These are phyloP conservation scores for Pomacea canaliculata DNA, from an alignment of 2,888 invertebrate genomes.

Conservation along the genomic window DNA sequence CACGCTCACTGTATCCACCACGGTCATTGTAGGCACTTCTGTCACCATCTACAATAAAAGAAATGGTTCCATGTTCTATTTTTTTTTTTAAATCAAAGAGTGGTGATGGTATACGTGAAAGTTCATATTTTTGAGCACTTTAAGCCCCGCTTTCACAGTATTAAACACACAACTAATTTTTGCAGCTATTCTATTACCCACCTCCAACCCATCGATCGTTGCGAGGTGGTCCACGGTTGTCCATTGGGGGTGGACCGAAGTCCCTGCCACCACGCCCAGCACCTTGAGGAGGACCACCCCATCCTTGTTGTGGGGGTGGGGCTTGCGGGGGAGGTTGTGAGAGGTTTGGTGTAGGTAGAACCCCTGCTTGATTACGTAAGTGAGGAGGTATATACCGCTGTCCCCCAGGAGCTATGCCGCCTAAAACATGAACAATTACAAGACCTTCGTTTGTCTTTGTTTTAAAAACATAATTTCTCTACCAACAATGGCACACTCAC, in stretches of 20 bases:
- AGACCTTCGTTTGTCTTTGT: neutral
- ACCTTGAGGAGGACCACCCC: slow-evolving; percentile 30
- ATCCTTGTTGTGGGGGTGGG: slow-evolving; percentile 42
- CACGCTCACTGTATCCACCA: slow-evolving; percentile 18
- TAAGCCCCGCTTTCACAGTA: too few species aligned
- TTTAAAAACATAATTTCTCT: too few species aligned
- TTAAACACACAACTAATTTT: too few species aligned
- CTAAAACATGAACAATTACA: neutral
- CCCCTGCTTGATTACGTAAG: slow-evolving; percentile 77
- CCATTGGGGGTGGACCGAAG: slow-evolving; percentile 27
- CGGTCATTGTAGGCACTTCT: slow-evolving; percentile 64
- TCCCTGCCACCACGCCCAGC: slow-evolving; percentile 15
- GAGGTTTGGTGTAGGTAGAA: slow-evolving; percentile 36
- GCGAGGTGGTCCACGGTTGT: slow-evolving; percentile 32
- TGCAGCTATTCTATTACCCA: neutral
- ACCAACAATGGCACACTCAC: too few species aligned
- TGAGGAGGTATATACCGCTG: slow-evolving; percentile 90
- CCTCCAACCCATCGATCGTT: slow-evolving; percentile 25
- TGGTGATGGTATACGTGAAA: too few species aligned
- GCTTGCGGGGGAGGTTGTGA: slow-evolving; percentile 45
- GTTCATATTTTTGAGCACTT: too few species aligned
- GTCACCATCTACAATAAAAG: neutral
- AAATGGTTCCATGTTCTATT: too few species aligned
- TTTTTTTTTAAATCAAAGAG: too few species aligned
- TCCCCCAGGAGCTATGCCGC: slow-evolving; percentile 34